Evolutionary conservation across 2,888 invertebrate species (phyloP), one percentile per base, ranked within the genome.

Genomic region (Thumatha senex): DNA sequence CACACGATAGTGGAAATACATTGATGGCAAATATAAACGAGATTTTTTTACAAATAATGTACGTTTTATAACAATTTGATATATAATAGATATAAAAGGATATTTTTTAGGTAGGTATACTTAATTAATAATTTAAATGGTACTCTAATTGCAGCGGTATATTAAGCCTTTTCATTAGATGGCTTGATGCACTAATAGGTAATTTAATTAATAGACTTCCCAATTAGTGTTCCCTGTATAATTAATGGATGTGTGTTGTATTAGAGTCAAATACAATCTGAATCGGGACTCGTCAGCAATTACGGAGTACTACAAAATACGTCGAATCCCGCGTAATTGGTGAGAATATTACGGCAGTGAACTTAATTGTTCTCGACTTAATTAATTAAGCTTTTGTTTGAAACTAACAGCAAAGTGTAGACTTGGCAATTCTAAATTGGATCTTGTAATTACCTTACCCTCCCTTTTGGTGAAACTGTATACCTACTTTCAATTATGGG

Each of bases 341-440:
- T 87, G 90, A 84, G 89, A 90, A 89, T 90, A 89, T 89, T 89
- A 89, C 87, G 85, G 86, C 88, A 86, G 81, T 86, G 86, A 89
- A 86, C 89, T 90, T 90, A 91, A 91, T 91, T 91, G 91, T 91
- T 91, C 89, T 88, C 88, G 89, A 89, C 89, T 89, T 90, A 91
- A 91, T 91, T 91, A 91, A 90, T 91, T 91, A 90, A 91, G 90
- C 89, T 90, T 89, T 90, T 91, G 91, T 91, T 90, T 90, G 89
- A 89, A 91, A 91, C 91, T 91, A 90, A 88, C 90, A 89, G 90
- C 89, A 89, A 89, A 89, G 89, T 90, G 90, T 91, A 90, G 89
- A 91, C 89, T 89, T 89, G 90, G 90, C 90, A 91, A 90, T 89
- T 89, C 90, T 89, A 90, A 91, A 91, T 91, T 91, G 90, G 90